A percentile compares a stretch with the other conserved stretches of the same genome.
phyloP scores from a whole-genome alignment of 2,888 invertebrate genomes.

The Trissolcus japonicus region DNA sequence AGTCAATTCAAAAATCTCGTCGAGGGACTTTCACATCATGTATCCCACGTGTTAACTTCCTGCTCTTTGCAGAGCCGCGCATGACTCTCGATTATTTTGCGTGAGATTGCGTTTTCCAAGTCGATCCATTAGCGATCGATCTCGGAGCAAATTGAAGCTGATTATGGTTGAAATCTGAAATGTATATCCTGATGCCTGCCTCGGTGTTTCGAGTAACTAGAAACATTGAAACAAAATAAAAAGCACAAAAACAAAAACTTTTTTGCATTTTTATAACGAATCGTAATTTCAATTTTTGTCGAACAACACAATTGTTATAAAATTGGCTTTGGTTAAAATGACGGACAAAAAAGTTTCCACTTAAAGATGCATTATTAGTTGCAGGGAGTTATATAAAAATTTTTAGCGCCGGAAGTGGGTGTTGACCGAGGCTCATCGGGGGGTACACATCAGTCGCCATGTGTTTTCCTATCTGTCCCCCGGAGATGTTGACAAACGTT shows the following conservation, averaged over 20 bases:
- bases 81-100: conserved; percentile 21
- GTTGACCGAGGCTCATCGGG: conserved; percentile 25
- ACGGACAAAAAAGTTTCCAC: not conserved
- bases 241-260: not conserved
- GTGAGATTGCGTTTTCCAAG: conserved; percentile 19
- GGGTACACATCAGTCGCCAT: conserved; percentile 14
- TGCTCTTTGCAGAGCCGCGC: conserved; percentile 1
- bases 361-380: not conserved
- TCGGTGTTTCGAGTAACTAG: not conserved
- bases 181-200: not conserved
- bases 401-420: conserved; percentile 25
- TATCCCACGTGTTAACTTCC: conserved; percentile 7
- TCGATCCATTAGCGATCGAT: conserved; percentile 24
- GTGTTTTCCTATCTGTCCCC: conserved; percentile 17
- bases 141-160: not conserved
- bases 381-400: conserved; percentile 13
- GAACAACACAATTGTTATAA: not conserved
- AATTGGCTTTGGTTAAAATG: not conserved
- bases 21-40: conserved; percentile 6
- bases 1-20: conserved; percentile 11
- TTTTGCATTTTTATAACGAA: not conserved
- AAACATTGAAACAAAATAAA: not conserved
- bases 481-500: conserved; percentile 22
- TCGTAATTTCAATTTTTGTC: too few species aligned
- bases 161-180: not conserved